These are phyloP conservation scores for Pocillopora meandrina DNA, from an alignment of 92 coral and sea anemone genomes.

Conservation along the genomic window DNA sequence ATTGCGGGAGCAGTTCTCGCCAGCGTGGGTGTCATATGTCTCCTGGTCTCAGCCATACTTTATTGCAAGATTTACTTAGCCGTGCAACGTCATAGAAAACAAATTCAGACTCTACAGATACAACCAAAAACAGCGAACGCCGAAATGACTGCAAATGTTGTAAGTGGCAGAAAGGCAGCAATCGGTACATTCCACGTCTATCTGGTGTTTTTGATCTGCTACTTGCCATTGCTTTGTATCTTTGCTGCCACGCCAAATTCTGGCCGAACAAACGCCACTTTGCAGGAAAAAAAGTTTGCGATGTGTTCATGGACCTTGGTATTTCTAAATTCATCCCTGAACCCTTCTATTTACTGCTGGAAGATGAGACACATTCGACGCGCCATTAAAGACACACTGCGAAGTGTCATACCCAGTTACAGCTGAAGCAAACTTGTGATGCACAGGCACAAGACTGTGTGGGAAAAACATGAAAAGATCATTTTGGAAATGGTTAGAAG, in stretches of 20 bases:
- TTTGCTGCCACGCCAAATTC: not conserved
- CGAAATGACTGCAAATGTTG: not conserved
- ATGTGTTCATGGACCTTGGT: not conserved
- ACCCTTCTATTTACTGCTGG: conserved; percentile 6
- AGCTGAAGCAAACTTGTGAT: not conserved
- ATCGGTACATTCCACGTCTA: not conserved
- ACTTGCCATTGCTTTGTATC: not conserved
- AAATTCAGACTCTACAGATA: conserved; percentile 1
- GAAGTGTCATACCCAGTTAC: not conserved
- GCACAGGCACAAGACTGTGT: no score
- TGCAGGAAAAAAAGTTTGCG: not conserved
- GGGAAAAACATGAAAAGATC: no score
- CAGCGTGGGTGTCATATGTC: not conserved
- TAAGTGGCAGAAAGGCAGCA: not conserved
- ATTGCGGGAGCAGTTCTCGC: not conserved
- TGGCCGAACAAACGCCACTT: not conserved
- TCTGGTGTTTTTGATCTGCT: not conserved
- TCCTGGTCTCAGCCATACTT: not conserved
- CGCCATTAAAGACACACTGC: conserved; percentile 1
- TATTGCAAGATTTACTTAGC: conserved; percentile 7
- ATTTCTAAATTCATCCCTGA: not conserved
- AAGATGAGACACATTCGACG: conserved; percentile 16
- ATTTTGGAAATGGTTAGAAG: no score
- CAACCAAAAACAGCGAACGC: not conserved
- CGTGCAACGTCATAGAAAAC: not conserved